phyloP scores from a whole-genome alignment of 2,888 invertebrate genomes.

The Scelioninae gen. 2 region DNA sequence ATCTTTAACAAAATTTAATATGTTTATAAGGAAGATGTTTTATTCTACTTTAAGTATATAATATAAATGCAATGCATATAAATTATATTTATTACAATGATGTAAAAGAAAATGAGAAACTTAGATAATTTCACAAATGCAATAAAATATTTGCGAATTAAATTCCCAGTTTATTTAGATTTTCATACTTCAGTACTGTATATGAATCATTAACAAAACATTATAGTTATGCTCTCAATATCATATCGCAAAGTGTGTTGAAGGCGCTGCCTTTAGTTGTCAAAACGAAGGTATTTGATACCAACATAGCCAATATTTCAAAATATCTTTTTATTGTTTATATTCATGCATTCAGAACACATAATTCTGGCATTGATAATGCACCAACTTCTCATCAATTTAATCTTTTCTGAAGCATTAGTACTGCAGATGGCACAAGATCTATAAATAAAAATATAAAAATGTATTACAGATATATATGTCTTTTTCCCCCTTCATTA shows the following conservation, averaged over 20 bases:
- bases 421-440: constrained; percentile 90
- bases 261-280: constrained; percentile 1
- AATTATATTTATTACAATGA: not conserved
- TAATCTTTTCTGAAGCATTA: constrained; percentile 82
- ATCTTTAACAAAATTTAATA: constrained; percentile 22
- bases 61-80: not conserved
- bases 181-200: not conserved
- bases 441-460: too few relatives aligned
- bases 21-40: constrained; percentile 14
- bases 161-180: not conserved
- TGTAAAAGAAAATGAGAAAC: not conserved
- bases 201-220: not conserved
- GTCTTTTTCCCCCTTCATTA: too few relatives aligned
- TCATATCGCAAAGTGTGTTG: constrained; percentile 19
- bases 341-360: not conserved
- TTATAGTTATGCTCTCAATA: constrained; percentile 19
- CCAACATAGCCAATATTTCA: constrained; percentile 10
- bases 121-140: not conserved
- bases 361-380: not conserved
- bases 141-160: not conserved
- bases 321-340: constrained; percentile 25
- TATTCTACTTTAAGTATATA: not conserved
- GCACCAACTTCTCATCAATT: constrained; percentile 58
- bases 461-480: too few relatives aligned
- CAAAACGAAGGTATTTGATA: constrained; percentile 2